These are phyloP conservation scores for Rhadinocentrus ornatus DNA, from an alignment of 2,797 vertebrate species.

Conservation along the genomic window DNA sequence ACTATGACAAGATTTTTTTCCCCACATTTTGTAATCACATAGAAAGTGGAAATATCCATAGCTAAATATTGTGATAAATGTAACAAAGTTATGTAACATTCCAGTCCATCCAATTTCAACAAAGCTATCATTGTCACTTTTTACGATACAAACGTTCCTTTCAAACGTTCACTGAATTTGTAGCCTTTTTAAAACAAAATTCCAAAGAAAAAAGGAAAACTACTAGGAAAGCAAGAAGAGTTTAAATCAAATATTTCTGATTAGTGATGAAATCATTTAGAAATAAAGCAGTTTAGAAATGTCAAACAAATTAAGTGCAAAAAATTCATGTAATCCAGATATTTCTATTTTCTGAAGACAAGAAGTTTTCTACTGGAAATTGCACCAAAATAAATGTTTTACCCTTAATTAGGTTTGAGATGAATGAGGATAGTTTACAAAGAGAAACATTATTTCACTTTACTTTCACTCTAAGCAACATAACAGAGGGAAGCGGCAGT, in stretches of 20 bases:
- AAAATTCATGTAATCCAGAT: not conserved
- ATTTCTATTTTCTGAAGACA: not conserved
- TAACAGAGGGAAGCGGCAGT: not conserved
- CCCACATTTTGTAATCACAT: not conserved
- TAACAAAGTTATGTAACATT: conserved; percentile 15
- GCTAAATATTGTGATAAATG: not conserved
- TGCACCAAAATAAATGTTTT: not conserved
- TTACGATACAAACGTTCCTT: not conserved
- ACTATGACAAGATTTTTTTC: not conserved
- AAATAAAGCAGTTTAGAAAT: not conserved
- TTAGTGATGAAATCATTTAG: not conserved
- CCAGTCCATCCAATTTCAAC: not conserved
- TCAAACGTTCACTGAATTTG: not conserved
- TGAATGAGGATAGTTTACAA: not conserved
- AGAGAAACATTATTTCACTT: not conserved
- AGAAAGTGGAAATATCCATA: not conserved
- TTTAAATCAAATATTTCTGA: not conserved
- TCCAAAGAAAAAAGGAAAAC: not conserved
- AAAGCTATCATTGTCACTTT: not conserved
- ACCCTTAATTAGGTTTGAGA: not conserved
- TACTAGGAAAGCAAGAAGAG: not conserved
- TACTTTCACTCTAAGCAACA: conserved; percentile 5
- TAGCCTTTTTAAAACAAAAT: not conserved
- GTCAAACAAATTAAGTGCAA: not conserved
- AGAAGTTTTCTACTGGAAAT: not conserved